Conservation (phyloP, 2,797 vertebrate species). For the Picus viridis region DNA sequence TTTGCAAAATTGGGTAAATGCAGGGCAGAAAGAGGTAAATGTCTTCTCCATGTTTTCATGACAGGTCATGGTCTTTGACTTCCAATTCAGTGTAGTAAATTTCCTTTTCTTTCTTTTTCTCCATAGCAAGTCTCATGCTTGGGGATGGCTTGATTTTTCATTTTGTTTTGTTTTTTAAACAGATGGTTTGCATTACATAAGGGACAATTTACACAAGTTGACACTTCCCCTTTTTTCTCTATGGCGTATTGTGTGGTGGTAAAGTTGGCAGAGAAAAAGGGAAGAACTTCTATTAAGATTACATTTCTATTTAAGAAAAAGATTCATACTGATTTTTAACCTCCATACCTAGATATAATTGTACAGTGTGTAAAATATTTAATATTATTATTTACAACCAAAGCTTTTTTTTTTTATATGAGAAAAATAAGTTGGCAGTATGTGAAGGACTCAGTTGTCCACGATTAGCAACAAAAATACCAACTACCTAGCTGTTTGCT, state of each 20-base stretch:
- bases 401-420: not conserved
- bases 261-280: slow-evolving; percentile 64
- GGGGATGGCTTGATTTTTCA: slow-evolving; percentile 59
- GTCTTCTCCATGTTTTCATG: slow-evolving; percentile 4
- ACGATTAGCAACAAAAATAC: not conserved
- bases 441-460: not conserved
- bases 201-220: slow-evolving; percentile 70
- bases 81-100: not conserved
- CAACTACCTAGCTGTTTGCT: not conserved
- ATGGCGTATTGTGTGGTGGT: slow-evolving; percentile 66
- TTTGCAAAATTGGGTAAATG: slow-evolving; percentile 37
- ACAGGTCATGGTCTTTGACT: slow-evolving; percentile 37
- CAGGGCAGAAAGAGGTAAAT: slow-evolving; percentile 23
- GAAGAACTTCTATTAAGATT: slow-evolving; percentile 53
- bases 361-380: not conserved
- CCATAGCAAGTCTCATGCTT: slow-evolving; percentile 21
- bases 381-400: not conserved
- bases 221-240: slow-evolving; percentile 72
- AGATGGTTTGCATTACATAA: slow-evolving; percentile 73
- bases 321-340: slow-evolving; percentile 24
- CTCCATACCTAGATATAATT: not conserved
- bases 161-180: slow-evolving; percentile 69
- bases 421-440: not conserved
- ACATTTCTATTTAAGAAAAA: slow-evolving; percentile 35
- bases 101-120: slow-evolving; percentile 45